Conservation (phyloP, 2,888 invertebrate species). For the Minunthozetes semirufus region DNA sequence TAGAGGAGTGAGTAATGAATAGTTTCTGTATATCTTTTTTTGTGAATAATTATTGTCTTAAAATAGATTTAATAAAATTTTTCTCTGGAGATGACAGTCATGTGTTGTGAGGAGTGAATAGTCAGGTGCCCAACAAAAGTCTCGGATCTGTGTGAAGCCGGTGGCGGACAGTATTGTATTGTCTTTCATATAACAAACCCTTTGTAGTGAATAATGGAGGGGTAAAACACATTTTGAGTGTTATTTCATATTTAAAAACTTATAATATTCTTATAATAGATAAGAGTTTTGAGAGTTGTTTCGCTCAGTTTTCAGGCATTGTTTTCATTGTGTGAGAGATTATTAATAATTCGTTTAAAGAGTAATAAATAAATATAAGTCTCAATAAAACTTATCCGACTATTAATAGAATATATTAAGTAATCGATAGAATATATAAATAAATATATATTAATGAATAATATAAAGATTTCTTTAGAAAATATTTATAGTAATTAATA, state of each 20-base stretch:
- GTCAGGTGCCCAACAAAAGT: background rate
- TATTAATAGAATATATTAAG: background rate
- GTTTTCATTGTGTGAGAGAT: no score
- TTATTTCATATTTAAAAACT: background rate
- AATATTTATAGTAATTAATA: background rate
- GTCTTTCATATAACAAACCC: constrained; percentile 6
- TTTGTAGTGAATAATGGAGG: background rate
- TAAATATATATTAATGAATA: background rate
- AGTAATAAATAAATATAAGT: no score
- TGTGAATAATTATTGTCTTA: no score
- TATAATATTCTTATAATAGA: no score
- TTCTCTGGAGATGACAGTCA: background rate
- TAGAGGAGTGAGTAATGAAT: no score
- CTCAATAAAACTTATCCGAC: background rate
- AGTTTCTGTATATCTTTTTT: no score
- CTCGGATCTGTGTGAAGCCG: background rate
- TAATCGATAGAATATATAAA: background rate
- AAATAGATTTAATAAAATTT: no score
- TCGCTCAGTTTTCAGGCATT: no score
- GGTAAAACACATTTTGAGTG: constrained; percentile 3
- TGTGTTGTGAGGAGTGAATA: background rate
- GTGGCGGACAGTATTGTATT: background rate
- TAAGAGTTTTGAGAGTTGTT: no score
- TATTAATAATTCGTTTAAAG: no score
- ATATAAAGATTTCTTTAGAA: background rate